Percentiles rank a stretch among this genome's conserved stretches.
Evolutionary conservation across 1,140 invertebrate genomes (phyloP).

Genomic region (Lethocerus indicus): DNA sequence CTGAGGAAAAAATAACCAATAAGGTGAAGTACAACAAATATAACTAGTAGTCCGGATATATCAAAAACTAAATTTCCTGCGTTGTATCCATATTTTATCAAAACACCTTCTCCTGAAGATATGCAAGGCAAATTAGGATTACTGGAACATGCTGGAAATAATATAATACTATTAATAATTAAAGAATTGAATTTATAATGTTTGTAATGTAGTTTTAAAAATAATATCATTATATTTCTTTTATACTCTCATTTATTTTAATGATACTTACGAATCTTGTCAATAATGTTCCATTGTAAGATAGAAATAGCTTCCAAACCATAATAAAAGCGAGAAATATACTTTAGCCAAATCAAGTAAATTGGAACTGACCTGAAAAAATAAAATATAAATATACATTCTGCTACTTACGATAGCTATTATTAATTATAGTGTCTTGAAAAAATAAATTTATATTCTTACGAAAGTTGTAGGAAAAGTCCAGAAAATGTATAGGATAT

Average conservation of each 20-base stretch:
- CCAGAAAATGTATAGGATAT: conserved; percentile 42
- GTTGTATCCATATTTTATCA: conserved; percentile 25
- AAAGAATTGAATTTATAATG: not conserved
- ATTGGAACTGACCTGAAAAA: conserved; percentile 24
- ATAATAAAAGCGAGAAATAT: conserved; percentile 48
- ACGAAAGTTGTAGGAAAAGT: conserved; percentile 38
- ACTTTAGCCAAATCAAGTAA: conserved; percentile 35
- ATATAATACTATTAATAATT: not conserved
- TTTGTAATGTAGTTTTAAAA: not conserved
- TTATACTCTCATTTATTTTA: not conserved
- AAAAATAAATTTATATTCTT: conserved; percentile 1
- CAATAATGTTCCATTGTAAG: conserved; percentile 42
- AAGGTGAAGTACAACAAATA: conserved; percentile 22
- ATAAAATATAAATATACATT: conserved; percentile 6
- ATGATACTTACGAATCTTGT: conserved; percentile 31
- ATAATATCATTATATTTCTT: not conserved
- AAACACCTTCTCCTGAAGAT: conserved; percentile 21
- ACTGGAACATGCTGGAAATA: conserved; percentile 21
- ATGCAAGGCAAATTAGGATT: conserved; percentile 24
- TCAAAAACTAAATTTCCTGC: conserved; percentile 22
- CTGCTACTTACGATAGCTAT: too few relatives aligned
- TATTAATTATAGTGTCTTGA: not conserved
- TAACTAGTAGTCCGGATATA: conserved; percentile 21
- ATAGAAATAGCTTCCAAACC: conserved; percentile 47
- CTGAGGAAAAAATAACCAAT: conserved; percentile 22